These are phyloP conservation scores for Poecilus cupreus DNA, from an alignment of 2,888 invertebrate species.

Conservation along the genomic window DNA sequence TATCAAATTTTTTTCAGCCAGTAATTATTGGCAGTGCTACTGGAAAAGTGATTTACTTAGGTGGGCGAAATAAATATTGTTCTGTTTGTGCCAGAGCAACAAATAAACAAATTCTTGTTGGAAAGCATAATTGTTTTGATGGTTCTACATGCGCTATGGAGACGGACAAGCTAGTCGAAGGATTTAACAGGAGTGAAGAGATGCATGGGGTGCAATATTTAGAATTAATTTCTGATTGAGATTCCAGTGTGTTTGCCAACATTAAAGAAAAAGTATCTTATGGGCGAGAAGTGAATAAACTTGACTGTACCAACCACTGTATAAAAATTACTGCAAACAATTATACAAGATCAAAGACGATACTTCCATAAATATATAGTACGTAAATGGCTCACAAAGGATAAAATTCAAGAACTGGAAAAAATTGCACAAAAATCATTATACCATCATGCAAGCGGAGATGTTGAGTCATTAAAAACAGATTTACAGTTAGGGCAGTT, in stretches of 20 bases:
- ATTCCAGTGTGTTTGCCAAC: conserved; percentile 67
- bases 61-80: no score
- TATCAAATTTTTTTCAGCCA: no score
- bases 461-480: no score
- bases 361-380: background rate
- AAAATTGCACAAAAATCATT: background rate
- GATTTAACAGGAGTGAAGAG: conserved; percentile 64
- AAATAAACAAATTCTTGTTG: no score
- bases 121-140: no score
- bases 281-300: conserved; percentile 63
- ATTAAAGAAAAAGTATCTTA: conserved; percentile 65
- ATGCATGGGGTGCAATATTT: conserved; percentile 66
- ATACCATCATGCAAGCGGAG: no score
- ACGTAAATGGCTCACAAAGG: conserved; percentile 8
- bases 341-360: conserved; percentile 5
- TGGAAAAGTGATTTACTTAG: conserved; percentile 64
- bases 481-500: conserved; percentile 14
- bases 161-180: conserved; percentile 66
- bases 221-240: conserved; percentile 68
- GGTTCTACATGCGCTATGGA: conserved; percentile 68
- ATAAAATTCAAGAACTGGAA: background rate
- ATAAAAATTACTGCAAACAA: conserved; percentile 56
- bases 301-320: conserved; percentile 67
- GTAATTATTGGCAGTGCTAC: conserved; percentile 62
- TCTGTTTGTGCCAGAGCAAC: no score